These are phyloP conservation scores for Megamerina dolium DNA, from an alignment of 2,888 invertebrate species.

Conservation along the genomic window DNA sequence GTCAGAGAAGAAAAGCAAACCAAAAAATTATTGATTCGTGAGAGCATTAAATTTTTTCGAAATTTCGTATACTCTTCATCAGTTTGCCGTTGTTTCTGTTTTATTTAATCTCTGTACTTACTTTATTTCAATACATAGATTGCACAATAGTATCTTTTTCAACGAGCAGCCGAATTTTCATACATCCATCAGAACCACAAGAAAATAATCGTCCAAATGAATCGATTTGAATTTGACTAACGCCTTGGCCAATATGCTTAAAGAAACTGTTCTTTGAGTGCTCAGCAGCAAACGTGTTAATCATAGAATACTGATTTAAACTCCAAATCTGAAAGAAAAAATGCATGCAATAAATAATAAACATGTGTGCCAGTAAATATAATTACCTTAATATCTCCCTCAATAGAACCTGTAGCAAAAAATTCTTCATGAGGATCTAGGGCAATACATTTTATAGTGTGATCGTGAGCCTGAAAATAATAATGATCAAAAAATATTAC, in stretches of 20 bases:
- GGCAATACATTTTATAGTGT: constrained; percentile 89
- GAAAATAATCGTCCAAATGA: constrained; percentile 86
- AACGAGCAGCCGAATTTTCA: constrained; percentile 92
- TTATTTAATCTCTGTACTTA: too few relatives aligned
- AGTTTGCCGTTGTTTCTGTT: too few relatives aligned
- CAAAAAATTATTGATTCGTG: too few relatives aligned
- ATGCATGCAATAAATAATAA: not conserved
- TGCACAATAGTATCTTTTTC: constrained; percentile 64
- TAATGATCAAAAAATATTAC: not conserved
- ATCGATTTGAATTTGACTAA: constrained; percentile 92
- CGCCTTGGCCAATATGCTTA: constrained; percentile 94
- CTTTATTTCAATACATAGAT: constrained; percentile 51
- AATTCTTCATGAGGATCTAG: constrained; percentile 93
- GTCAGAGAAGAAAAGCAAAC: too few relatives aligned
- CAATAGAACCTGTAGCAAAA: constrained; percentile 91
- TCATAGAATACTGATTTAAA: constrained; percentile 75
- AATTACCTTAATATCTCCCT: constrained; percentile 82
- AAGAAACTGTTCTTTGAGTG: constrained; percentile 95
- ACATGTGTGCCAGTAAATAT: not conserved
- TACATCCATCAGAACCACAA: constrained; percentile 97
- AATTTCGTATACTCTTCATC: too few relatives aligned
- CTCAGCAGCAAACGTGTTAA: constrained; percentile 87
- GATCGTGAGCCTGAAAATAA: constrained; percentile 74
- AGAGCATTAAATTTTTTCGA: too few relatives aligned
- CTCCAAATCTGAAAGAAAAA: constrained; percentile 74